Base-by-base conservation (phyloP, 92 coral and sea anemone genomes). In the Porites cylindrica region DNA sequence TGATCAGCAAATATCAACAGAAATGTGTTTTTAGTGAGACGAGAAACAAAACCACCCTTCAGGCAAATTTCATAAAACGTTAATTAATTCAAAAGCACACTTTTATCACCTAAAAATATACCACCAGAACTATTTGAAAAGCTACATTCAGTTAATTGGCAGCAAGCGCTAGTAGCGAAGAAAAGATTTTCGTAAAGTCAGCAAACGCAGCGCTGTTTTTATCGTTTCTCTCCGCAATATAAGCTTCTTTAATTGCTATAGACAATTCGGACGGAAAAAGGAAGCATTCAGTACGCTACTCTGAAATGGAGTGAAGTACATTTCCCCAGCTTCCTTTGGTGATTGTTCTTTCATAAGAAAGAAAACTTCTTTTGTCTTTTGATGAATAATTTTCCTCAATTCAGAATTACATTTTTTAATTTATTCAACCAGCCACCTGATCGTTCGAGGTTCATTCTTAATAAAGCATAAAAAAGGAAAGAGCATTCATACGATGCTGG, bases 21-120 rank as follows among this genome's bases (percentile, higher is more conserved):
- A 63, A 74, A 56, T 70, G 43, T 82, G 69, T 82, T 82, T 77
- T 82, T 14, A 59, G 26, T 56, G 23, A 12, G 60, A 32, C 26
- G 56, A 82, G 58, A 53, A 70, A 43, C 66, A 58, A 56, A 67
- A 73, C 51, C 19, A 51, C 18, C 77, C 61, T 73, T 51, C 59
- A 73, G 26, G 67, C 76, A 26, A 69, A 69, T 76, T 76, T 18
- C 6, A 14, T 19, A 56, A 71, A 26, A 70, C 52, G 75, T 32
- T 74, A 52, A n/a, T 75, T 21, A 3, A 52, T 21, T 21, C 51
- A 75, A 21, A 9, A 10, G n/a, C 79, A 26, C 29, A n/a, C 14
- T 23, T 38, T 51, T 13, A 24, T 76, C 26, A 51, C 20, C 24
- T 20, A 24, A 23, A 56, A 53, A 56, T n/a, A 56, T 10, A 62